Evolutionary conservation across 2,797 vertebrate species (phyloP).

Genomic region (Oceanodroma leucorhoa): DNA sequence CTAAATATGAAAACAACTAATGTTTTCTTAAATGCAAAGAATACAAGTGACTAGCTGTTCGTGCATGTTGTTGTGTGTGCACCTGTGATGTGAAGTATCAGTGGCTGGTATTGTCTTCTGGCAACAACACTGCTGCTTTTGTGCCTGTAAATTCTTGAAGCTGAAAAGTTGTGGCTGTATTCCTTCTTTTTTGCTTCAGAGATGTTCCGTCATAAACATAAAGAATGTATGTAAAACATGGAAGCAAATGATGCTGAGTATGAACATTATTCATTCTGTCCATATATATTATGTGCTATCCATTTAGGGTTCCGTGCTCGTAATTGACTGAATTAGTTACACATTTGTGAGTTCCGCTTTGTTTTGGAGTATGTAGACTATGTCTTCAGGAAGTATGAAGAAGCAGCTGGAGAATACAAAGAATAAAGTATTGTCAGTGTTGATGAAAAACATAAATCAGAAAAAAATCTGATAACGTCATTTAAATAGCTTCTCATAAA

Average conservation of each 20-base stretch:
- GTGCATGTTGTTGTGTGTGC: neutral
- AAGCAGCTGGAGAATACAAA: slow-evolving; percentile 2
- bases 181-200: neutral
- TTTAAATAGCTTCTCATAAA: slow-evolving; percentile 71
- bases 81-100: neutral
- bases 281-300: neutral
- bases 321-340: neutral
- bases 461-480: slow-evolving; percentile 57
- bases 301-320: neutral
- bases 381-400: neutral
- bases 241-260: neutral
- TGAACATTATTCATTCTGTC: neutral
- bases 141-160: neutral
- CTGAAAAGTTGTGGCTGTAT: neutral
- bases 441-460: slow-evolving; percentile 30
- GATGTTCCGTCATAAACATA: neutral
- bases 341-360: neutral
- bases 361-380: neutral
- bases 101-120: neutral
- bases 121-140: neutral
- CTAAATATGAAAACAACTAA: neutral
- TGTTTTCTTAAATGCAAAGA: neutral
- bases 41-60: neutral
- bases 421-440: neutral
- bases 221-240: neutral